phyloP scores from a whole-genome alignment of 1,140 invertebrate genomes.

The Aphis gossypii region DNA sequence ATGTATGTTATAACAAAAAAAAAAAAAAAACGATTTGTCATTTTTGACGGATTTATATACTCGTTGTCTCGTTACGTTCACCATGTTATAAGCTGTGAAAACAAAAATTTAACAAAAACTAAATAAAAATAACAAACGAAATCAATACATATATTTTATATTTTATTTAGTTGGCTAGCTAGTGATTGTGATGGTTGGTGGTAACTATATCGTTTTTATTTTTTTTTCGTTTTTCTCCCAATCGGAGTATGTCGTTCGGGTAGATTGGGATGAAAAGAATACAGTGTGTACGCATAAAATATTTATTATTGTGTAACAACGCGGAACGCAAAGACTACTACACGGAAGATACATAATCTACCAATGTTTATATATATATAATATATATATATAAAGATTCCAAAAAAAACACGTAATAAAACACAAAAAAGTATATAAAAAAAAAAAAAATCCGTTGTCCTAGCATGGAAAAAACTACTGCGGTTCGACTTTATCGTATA shows the following conservation, averaged over 20 bases:
- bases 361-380: background rate
- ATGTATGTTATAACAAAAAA: background rate
- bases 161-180: background rate
- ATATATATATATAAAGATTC: background rate
- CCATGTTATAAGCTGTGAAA: background rate
- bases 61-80: constrained; percentile 1
- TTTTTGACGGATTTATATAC: constrained; percentile 5
- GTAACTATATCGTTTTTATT: background rate
- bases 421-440: background rate
- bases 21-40: background rate
- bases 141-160: background rate
- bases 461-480: background rate
- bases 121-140: background rate
- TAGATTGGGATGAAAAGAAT: background rate
- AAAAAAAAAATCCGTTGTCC: background rate
- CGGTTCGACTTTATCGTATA: background rate
- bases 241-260: background rate
- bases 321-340: background rate
- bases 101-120: constrained; percentile 1
- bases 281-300: background rate
- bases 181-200: background rate
- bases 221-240: background rate
- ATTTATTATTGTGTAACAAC: background rate
- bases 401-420: background rate
- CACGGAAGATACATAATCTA: background rate